Evolutionary conservation across 2,797 vertebrate genomes (phyloP), one percentile per base, ranked within the genome.

Genomic region (Bovichtus variegatus): DNA sequence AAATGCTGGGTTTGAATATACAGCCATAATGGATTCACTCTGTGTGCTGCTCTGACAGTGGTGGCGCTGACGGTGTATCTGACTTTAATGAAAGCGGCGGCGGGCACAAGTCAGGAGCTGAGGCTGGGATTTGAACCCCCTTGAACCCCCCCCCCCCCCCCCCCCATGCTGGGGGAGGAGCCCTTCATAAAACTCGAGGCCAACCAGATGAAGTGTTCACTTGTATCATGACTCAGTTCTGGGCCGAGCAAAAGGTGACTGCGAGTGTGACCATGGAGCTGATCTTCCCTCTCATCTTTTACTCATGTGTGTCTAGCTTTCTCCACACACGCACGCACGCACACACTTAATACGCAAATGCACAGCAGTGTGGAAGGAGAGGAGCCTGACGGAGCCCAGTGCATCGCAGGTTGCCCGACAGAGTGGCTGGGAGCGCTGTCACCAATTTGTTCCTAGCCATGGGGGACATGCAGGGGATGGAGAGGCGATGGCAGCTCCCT

Each of bases 381-480:
- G 55, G 67, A 64, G 76, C 62, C 87, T 91, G 92, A 91, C 87
- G 88, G 87, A 73, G 86, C 83, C 69, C 85, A 60, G 90, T 70
- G 78, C 76, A 68, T 89, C 47, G 59, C 82, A 90, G 91, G 85
- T 89, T 89, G 92, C 79, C 87, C 78, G 68, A 81, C 89, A 89
- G 89, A 89, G 90, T 90, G 90, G 89, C 91, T 93, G 61, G 88
- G 88, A 93, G 92, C 87, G 68, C 92, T 95, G 94, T 95, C 95
- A 94, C 94, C 95, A 96, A 96, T 96, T 95, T 96, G 95, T 95
- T 94, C 92, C 84, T 96, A 93, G 95, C 95, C 94, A 94, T 94
- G 90, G 94, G 95, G 95, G 94, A 94, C 93, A 95, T 94, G 73
- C 93, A 95, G 94, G 95, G 94, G 93, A 95, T 91, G 89, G 87